Evolutionary conservation across 2,888 invertebrate species (phyloP).

Genomic region (Drosophila multiciliata): DNA sequence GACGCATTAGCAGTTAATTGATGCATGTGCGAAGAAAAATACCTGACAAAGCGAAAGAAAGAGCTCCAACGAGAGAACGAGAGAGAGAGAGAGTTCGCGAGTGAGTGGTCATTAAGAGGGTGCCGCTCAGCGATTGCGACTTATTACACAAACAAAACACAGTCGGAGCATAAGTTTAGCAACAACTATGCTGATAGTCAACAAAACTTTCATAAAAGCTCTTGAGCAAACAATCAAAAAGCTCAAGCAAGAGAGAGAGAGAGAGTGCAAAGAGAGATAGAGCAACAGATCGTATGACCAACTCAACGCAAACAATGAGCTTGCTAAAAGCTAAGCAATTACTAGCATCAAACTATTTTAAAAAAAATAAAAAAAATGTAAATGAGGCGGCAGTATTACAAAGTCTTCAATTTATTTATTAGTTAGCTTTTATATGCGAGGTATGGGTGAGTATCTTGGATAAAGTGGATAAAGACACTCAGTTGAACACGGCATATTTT

Average conservation of each 20-base stretch:
- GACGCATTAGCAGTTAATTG: constrained; percentile 23
- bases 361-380: neutral
- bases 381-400: neutral
- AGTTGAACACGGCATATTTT: neutral
- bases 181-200: constrained; percentile 2
- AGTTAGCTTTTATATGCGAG: neutral
- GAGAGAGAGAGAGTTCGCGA: neutral
- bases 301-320: neutral
- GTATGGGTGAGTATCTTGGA: neutral
- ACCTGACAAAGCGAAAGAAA: neutral
- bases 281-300: neutral
- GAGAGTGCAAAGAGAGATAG: neutral
- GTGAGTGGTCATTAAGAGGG: neutral
- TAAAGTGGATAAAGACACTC: neutral
- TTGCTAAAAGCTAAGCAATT: neutral
- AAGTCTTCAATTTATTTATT: neutral
- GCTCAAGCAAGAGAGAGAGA: neutral
- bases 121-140: neutral
- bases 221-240: neutral
- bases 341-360: neutral
- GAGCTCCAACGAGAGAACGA: neutral
- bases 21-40: neutral
- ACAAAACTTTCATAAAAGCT: constrained; percentile 9
- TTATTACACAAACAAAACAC: neutral
- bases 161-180: neutral